Conservation (phyloP, 2,797 vertebrate genomes). For the Sciaenops ocellatus region DNA sequence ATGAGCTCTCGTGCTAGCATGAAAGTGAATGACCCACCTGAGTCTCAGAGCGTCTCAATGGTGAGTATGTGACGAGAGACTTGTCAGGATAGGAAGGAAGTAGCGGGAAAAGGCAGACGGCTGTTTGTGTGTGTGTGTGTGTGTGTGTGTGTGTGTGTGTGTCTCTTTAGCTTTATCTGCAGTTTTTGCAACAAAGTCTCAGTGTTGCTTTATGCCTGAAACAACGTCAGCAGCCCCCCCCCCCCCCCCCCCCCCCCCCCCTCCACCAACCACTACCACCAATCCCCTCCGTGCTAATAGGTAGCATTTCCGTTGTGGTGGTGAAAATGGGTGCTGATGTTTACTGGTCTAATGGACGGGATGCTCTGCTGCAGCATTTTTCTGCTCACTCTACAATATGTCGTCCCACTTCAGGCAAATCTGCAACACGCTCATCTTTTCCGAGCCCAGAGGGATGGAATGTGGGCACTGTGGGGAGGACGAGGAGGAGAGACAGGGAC, state of each 20-base stretch:
- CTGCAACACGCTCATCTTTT: slow-evolving; percentile 47
- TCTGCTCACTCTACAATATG: slow-evolving; percentile 48
- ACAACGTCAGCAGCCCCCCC: slow-evolving; percentile 42
- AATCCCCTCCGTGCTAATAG: slow-evolving; percentile 42
- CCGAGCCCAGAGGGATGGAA: slow-evolving; percentile 47
- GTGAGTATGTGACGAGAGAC: slow-evolving; percentile 55
- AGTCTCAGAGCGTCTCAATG: slow-evolving; percentile 45
- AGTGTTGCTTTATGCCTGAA: slow-evolving; percentile 25
- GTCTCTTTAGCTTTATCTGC: slow-evolving; percentile 46
- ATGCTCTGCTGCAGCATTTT: slow-evolving; percentile 54
- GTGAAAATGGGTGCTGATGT: slow-evolving; percentile 64
- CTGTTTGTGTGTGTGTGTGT: slow-evolving; percentile 24
- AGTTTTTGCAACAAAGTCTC: slow-evolving; percentile 57
- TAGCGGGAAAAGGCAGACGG: slow-evolving; percentile 42
- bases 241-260: neutral
- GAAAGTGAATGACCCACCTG: slow-evolving; percentile 63
- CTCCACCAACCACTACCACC: slow-evolving; percentile 4
- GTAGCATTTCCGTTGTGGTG: slow-evolving; percentile 58
- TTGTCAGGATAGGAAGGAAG: slow-evolving; percentile 50
- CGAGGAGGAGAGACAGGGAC: slow-evolving; percentile 37
- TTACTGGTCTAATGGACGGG: slow-evolving; percentile 56
- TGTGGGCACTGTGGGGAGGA: slow-evolving; percentile 40
- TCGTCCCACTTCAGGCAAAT: slow-evolving; percentile 56
- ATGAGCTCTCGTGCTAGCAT: slow-evolving; percentile 58
- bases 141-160: slow-evolving; percentile 24